Evolutionary conservation across 2,888 invertebrate species (phyloP), one percentile per base, ranked within the genome.

Genomic region (Chrysina gloriosa): DNA sequence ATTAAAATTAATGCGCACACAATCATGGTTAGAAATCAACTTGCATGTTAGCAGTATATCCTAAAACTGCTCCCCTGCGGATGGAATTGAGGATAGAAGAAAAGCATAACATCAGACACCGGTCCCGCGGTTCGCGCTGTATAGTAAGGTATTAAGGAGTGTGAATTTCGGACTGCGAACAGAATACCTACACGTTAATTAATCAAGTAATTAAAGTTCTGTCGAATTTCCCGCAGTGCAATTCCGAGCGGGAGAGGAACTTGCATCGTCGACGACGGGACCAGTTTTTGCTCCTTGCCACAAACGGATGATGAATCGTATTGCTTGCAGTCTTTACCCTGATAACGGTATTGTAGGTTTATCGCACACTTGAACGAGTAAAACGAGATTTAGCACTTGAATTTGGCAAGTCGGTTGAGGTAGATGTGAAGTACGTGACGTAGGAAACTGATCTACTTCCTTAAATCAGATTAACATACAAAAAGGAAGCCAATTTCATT

Each of bases 141-240:
- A 16, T 16, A 45, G 45, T 21, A 21, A 9, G 21, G 23, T 36
- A 36, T 9, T 19, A 14, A 23, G 11, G n/a, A 23, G 56, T 23
- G 39, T n/a, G 21, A 11, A 23, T 39, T 23, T 36, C 23, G 29
- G 23, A 11, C 21, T 36, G 50, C 63, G 63, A 48, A 7, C 4
- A 23, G 63, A 48, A 63, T 31, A 63, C 25, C 63, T 36, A 36
- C 48, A 65, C 65, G 67, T 69, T 71, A 73, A 73, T 73, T 73
- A 70, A 73, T 70, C 71, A 69, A 42, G 71, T 70, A 73, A 73
- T 73, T 73, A 71, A 70, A 67, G 50, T 61, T 67, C 67, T 63
- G 50, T 48, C 34, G 63, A 63, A 63, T 48, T 29, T 48, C 63
- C 29, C 23, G 36, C 48, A 50, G 63, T 63, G 63, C 63, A 63